Base-by-base conservation (phyloP, 53 echinoderm and acorn worm species). In the Holothuria scabra region DNA sequence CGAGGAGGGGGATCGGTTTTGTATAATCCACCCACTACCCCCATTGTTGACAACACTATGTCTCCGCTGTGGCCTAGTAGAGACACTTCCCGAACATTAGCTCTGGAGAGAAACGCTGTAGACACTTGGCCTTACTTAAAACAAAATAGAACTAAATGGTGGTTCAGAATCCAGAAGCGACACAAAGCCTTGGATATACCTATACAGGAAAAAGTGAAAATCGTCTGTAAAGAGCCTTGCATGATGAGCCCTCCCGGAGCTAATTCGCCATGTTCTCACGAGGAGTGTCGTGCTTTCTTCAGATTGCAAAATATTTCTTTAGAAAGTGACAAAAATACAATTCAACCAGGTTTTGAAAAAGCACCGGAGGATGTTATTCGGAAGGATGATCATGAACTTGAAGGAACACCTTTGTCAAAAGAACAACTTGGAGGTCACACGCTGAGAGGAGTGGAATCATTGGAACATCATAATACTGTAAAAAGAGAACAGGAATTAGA, bases 1-100 rank as follows among this genome's bases (percentile, higher is more conserved):
- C 22, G 44, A 10, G 72, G 44, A 44, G n/a, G n/a, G 25, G 26
- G 72, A 72, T 72, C 72, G 12, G 72, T 46, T 8, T 46, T 72
- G 48, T 14, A 44, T 72, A 72, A 72, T 72, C 72, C 72, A 72
- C 72, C 72, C 23, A 72, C 72, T 5, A 44, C 72, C 25, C 72
- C 72, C 24, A 46, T 44, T 46, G 72, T 46, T 1, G 72, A 72
- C 44, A 26, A 13, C 44, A 13, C 41, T 1, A 48, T 46, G 48
- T 44, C 72, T 13, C 72, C 22, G 46, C 20, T 72, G 14, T 26
- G 48, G 44, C 46, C 14, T 46, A 22, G 37, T 26, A 19, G 5
- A 72, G 5, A 46, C n/a, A 72, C 11, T 12, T 28, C 72, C 12
- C 23, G 12, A 23, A 20, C 37, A 48, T 46, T 24, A 35, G 21